phyloP scores from a whole-genome alignment of 2,113 vertebrate species.

The Urocitellus parryii region DNA sequence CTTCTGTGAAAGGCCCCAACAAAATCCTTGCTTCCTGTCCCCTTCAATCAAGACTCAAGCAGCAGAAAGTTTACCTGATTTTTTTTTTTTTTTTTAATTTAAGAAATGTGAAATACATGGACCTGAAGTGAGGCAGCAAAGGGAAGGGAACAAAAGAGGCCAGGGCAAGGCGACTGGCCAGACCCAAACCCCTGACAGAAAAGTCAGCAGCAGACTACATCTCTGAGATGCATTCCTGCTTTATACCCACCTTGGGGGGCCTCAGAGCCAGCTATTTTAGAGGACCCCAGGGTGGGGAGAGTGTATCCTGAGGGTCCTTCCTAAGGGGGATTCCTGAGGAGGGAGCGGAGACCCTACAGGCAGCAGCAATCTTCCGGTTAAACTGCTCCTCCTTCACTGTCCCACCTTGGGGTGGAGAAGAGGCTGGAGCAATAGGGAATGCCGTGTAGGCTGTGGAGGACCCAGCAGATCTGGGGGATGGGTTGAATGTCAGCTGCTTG shows the following conservation, averaged over 20 bases:
- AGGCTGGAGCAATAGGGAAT: conserved; percentile 70
- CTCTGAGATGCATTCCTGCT: conserved; percentile 52
- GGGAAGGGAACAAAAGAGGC: conserved; percentile 5
- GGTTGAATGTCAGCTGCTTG: conserved; percentile 81
- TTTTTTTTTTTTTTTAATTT: conserved; percentile 72
- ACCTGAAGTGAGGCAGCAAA: conserved; percentile 76
- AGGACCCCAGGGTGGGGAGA: conserved; percentile 34
- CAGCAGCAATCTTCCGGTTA: conserved; percentile 66
- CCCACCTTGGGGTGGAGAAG: conserved; percentile 53
- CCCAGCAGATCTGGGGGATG: conserved; percentile 1
- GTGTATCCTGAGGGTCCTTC: conserved; percentile 67
- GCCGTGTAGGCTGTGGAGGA: conserved; percentile 57
- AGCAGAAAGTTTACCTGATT: conserved; percentile 71
- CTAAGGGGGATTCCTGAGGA: conserved; percentile 76
- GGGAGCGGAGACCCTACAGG: conserved; percentile 69
- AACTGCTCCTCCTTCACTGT: conserved; percentile 60
- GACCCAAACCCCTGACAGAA: conserved; percentile 38
- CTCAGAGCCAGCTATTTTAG: conserved; percentile 60
- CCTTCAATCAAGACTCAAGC: conserved; percentile 12
- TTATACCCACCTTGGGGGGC: conserved; percentile 14
- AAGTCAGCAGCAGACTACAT: conserved; percentile 46
- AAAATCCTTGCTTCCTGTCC: not conserved
- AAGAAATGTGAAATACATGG: conserved; percentile 82
- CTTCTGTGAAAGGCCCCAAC: conserved; percentile 29
- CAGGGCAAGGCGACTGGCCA: conserved; percentile 49